phyloP scores from a whole-genome alignment of 2,888 invertebrate genomes.

The Microplitis deprimator region DNA sequence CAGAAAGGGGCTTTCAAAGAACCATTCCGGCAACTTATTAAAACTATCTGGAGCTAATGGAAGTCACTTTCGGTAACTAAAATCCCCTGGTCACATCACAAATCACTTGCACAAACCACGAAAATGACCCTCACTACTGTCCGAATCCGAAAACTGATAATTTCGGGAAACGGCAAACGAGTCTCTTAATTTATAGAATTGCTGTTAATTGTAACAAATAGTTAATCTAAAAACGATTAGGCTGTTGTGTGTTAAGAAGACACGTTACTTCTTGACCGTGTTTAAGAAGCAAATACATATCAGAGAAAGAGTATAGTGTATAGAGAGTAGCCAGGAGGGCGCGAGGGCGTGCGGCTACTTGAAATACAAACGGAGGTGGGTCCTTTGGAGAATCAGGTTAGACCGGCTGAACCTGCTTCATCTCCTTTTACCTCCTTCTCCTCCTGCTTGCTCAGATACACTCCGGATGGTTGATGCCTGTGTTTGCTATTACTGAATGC shows the following conservation, averaged over 20 bases:
- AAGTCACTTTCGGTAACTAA: not conserved
- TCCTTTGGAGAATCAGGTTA: slow-evolving; percentile 71
- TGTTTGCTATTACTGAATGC: too few species aligned
- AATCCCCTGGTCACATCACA: not conserved
- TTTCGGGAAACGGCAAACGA: slow-evolving; percentile 52
- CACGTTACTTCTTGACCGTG: slow-evolving; percentile 50
- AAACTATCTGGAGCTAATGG: too few species aligned
- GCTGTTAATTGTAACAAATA: not conserved
- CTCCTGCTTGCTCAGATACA: slow-evolving; percentile 44
- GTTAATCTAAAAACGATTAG: not conserved
- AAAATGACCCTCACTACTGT: not conserved
- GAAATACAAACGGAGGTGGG: slow-evolving; percentile 70
- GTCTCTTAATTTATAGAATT: not conserved
- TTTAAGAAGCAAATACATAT: slow-evolving; percentile 42
- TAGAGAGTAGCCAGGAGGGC: slow-evolving; percentile 48
- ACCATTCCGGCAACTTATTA: too few species aligned
- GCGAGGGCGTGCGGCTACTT: slow-evolving; percentile 69
- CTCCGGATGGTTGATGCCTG: not conserved
- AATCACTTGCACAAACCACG: not conserved
- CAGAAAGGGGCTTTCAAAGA: too few species aligned
- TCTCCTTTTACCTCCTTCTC: slow-evolving; percentile 57
- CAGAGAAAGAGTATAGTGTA: slow-evolving; percentile 25
- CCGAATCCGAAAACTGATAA: slow-evolving; percentile 49
- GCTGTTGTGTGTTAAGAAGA: slow-evolving; percentile 50
- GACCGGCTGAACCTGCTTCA: slow-evolving; percentile 71